Conservation (phyloP, 2,113 vertebrate genomes). For the Phycodurus eques region DNA sequence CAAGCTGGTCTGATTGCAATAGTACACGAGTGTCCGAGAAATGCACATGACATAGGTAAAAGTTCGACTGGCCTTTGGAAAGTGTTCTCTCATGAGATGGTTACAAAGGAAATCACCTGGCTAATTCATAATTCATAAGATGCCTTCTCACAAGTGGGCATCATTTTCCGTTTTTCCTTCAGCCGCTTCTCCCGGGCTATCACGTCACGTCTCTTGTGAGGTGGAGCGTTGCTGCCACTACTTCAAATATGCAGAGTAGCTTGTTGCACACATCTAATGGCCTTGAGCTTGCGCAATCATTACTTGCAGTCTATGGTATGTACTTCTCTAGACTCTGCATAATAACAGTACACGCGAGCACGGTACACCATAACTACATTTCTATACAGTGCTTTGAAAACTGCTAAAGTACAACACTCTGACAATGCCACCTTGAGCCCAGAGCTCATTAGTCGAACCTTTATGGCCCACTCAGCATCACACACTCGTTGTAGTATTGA, state of each 20-base stretch:
- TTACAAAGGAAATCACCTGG: neutral
- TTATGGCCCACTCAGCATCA: conserved; percentile 44
- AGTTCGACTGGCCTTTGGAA: too few relatives aligned
- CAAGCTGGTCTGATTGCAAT: too few relatives aligned
- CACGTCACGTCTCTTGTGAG: neutral
- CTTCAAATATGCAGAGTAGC: too few relatives aligned
- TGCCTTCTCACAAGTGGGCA: neutral
- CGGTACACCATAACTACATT: too few relatives aligned
- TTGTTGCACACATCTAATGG: too few relatives aligned
- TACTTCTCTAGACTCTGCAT: too few relatives aligned
- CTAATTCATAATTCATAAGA: neutral
- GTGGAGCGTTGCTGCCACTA: neutral
- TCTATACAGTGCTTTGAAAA: neutral
- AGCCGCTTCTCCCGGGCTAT: neutral
- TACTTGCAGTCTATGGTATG: too few relatives aligned
- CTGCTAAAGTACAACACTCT: conserved; percentile 3
- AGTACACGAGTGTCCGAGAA: too few relatives aligned
- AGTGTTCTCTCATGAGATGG: neutral
- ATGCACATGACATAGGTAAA: too few relatives aligned
- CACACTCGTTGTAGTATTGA: conserved; percentile 57
- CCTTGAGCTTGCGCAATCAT: too few relatives aligned
- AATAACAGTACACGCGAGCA: too few relatives aligned
- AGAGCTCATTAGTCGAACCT: conserved; percentile 44
- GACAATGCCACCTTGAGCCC: conserved; percentile 50
- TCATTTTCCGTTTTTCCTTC: neutral